Base-by-base conservation (phyloP, 2,888 invertebrate genomes). In the Ormyrus pomaceus region DNA sequence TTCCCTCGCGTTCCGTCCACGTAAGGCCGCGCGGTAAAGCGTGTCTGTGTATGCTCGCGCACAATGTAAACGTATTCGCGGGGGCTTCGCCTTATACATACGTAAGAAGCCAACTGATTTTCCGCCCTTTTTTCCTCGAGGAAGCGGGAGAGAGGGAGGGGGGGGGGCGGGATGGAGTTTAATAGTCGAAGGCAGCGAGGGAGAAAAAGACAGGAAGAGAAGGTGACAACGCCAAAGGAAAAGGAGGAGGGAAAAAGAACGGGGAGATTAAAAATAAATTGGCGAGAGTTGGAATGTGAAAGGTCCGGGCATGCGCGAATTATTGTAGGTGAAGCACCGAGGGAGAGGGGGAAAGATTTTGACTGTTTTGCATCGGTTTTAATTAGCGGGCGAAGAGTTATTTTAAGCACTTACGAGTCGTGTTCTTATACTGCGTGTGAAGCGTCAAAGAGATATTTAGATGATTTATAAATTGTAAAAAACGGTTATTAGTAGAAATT, bases 201-300 rank as follows among this genome's bases (percentile, higher is more conserved):
- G 62, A 70, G 77, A 76, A 66, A 75, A 51, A 56, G 78, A 68
- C 64, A 71, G 74, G 70, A 56, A 62, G 78, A 34, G 34, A 76
- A 74, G 75, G 48, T 55, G 79, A 53, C 64, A 66, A 77, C 9
- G 64, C 45, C 70, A 65, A 53, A 51, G 76, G 68, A 64, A 48
- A 75, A 72, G 59, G 19, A 72, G 64, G 71, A 69, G 61, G 45
- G 68, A 13, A 13, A 75, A 61, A 71, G 65, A 53, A 74, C 50
- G 81, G 61, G 8, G 55, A 75, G 72, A 75, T 77, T 77, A 65
- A 77, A 77, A 77, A 71, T 71, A 65, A 64, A 71, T 58, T 71
- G 55, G 46, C 48, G 58, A 61, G 59, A 68, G 68, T n/a, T 48
- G 64, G 50, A 34, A 34, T 34, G 34, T 48, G 64, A 34, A 34